Conservation (phyloP, 2,113 vertebrate species). For the Muntiacus reevesi region DNA sequence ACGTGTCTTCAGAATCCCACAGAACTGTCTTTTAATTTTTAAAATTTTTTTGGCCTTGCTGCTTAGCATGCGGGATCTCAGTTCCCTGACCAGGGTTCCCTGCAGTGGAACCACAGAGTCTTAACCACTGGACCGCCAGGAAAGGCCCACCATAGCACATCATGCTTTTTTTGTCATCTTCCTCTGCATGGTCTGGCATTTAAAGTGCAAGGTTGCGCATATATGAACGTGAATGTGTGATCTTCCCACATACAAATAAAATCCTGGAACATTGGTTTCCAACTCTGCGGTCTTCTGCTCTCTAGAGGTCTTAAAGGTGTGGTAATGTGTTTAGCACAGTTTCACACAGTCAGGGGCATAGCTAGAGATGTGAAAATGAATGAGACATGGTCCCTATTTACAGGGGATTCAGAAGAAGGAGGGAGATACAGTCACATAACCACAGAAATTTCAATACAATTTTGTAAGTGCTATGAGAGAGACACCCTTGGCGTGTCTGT, state of each 20-base stretch:
- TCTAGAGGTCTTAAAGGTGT: background rate
- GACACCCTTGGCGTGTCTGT: accelerated
- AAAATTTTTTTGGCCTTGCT: background rate
- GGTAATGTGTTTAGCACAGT: background rate
- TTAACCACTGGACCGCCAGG: background rate
- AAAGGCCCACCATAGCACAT: accelerated
- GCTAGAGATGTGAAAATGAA: background rate
- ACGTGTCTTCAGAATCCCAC: background rate
- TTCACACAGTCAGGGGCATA: background rate
- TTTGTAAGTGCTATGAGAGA: accelerated
- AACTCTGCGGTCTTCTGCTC: background rate
- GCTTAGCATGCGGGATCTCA: background rate
- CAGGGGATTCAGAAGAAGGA: background rate
- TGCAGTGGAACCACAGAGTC: background rate
- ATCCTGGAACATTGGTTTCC: background rate
- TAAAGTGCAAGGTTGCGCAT: background rate
- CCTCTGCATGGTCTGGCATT: background rate
- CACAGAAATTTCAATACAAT: background rate
- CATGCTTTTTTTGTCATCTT: background rate
- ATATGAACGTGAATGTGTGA: too few relatives aligned
- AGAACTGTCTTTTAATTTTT: background rate
- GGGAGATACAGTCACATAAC: background rate
- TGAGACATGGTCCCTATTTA: background rate
- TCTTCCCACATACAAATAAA: background rate
- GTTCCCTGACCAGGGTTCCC: background rate